Base-by-base conservation (phyloP, 1,140 invertebrate genomes). In the Orchesella cincta region DNA sequence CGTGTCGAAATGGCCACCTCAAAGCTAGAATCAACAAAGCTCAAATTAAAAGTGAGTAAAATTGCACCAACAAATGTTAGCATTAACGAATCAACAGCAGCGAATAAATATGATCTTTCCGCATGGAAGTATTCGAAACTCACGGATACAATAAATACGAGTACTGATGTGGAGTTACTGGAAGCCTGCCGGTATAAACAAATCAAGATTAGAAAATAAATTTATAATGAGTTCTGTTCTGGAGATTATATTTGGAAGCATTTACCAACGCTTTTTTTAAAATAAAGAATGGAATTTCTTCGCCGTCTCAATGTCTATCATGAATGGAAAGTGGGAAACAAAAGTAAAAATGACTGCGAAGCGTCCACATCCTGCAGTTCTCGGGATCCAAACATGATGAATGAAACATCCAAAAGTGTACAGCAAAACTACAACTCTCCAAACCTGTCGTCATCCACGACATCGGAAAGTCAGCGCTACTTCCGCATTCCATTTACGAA, bases 71-170 rank as follows among this genome's bases (percentile, higher is more conserved):
- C n/a, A n/a, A n/a, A n/a, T n/a, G n/a, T n/a, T n/a, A n/a, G n/a
- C 82, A 83, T 84, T 83, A 71, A 78, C 1, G 76, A 72, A 67
- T 74, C 57, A 16, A 28, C 39, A 26, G 76, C 75, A 8, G 76
- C 89, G 74, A 93, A 95, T 84, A 98, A 98, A 84, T 93, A 94
- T 87, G 95, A 98, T 86, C 88, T 99, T 64, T 95, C 94, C 8
- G 97, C 96, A 83, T 98, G 96, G 96, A 98, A 98, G 85, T 99
- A 98, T 88, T 97, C 96, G 2, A 94, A 99, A 84, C 86, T 99
- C 16, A 88, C 97, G 79, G 96, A 98, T 87, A 94, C 95, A 39
- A 99, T 98, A 84, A 99, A 99, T 85, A 98, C 96, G 1, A 98
- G 95, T 5, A 98, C 96, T 89, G 96, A 98, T 89, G 93, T 95